These are phyloP conservation scores for Meloidogyne chitwoodi DNA, from an alignment of 1,140 invertebrate species.

Conservation along the genomic window DNA sequence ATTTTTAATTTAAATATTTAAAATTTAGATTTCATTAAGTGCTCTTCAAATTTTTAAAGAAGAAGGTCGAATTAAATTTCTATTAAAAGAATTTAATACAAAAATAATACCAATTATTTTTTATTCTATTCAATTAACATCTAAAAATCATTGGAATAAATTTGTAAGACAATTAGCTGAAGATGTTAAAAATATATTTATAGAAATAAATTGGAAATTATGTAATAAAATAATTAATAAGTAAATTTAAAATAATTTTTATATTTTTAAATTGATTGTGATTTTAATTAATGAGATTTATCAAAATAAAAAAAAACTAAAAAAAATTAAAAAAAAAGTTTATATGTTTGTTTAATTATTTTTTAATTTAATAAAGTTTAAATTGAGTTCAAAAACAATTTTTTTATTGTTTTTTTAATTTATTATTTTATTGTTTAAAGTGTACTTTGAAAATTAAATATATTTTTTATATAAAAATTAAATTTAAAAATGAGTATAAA, in stretches of 20 bases:
- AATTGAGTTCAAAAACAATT: no score
- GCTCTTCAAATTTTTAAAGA: constrained; percentile 10
- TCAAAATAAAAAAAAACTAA: no score
- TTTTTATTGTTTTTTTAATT: no score
- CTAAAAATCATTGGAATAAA: constrained; percentile 12
- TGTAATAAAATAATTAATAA: neutral
- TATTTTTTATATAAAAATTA: neutral
- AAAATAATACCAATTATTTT: constrained; percentile 2
- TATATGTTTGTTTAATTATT: no score
- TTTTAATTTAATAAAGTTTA: no score
- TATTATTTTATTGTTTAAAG: neutral
- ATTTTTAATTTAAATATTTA: neutral
- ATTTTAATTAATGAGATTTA: no score
- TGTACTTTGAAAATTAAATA: neutral
- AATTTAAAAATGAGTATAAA: neutral
- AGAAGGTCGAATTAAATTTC: neutral
- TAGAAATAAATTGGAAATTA: constrained; percentile 8
- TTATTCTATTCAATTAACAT: neutral
- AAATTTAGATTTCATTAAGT: neutral
- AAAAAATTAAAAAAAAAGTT: no score
- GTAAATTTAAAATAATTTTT: neutral
- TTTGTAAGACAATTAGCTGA: neutral
- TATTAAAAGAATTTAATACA: neutral
- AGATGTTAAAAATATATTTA: constrained; percentile 6
- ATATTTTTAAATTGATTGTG: neutral